These are phyloP conservation scores for Caenorhabditis angaria DNA, from an alignment of 2,888 invertebrate species.

Conservation along the genomic window DNA sequence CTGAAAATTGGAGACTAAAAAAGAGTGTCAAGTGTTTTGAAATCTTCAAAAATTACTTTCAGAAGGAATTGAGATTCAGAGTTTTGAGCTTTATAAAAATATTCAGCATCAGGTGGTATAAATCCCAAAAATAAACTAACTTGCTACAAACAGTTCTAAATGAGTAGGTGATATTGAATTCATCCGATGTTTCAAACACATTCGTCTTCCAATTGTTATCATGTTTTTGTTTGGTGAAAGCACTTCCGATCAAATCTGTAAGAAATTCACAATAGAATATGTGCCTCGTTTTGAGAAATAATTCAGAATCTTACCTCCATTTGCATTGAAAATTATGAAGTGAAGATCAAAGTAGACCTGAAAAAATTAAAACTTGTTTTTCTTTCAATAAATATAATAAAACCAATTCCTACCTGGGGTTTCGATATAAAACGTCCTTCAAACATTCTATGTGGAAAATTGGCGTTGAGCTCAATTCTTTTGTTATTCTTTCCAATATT, in stretches of 20 bases:
- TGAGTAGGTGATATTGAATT: conserved; percentile 30
- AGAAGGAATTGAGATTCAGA: too few species aligned
- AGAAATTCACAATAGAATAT: not conserved
- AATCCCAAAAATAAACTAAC: conserved; percentile 25
- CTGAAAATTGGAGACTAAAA: conserved; percentile 10
- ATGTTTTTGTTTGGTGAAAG: not conserved
- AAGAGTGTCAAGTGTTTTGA: too few species aligned
- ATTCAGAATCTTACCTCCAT: conserved; percentile 1
- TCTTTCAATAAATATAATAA: too few species aligned
- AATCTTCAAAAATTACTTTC: too few species aligned
- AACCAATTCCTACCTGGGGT: not conserved
- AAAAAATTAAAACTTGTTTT: not conserved
- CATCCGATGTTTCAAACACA: not conserved
- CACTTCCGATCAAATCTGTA: conserved; percentile 7
- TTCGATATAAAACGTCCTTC: not conserved
- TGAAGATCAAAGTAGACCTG: conserved; percentile 9
- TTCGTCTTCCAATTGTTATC: not conserved
- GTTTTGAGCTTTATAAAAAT: too few species aligned
- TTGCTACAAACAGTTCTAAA: conserved; percentile 15
- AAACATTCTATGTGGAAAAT: not conserved
- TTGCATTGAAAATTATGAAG: not conserved
- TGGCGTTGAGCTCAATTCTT: not conserved
- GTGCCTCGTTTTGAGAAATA: not conserved
- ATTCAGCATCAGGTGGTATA: too few species aligned
- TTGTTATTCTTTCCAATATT: too few species aligned